Base-by-base conservation (phyloP, 2,888 invertebrate species). In the Odontomyia ornata region DNA sequence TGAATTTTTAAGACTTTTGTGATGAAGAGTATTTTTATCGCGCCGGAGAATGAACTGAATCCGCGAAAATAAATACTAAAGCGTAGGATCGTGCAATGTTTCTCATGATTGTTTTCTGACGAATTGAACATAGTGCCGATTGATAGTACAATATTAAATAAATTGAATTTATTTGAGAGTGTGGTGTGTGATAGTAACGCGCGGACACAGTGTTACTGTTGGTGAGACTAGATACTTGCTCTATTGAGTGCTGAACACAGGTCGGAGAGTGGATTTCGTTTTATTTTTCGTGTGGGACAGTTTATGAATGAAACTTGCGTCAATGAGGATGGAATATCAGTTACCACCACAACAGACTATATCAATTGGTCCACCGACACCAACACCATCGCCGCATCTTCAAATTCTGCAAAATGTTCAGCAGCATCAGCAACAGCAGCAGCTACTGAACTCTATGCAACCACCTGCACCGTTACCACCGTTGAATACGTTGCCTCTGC, bases 321-420 rank as follows among this genome's bases (percentile, higher is more conserved):
- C 81, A 78, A 85, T 85, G 84, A 85, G 83, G 83, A 87, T 87
- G 87, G 87, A 87, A 82, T 87, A 87, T 82, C 85, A 86, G 84
- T 82, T 86, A 82, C 85, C 86, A 80, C 86, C 86, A 69, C 84
- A 83, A 82, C 83, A 84, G 82, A 83, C 85, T 76, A 81, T 87
- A 81, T 85, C 82, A 76, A 80, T 83, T 77, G 79, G 82, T 83
- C 28, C 82, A 80, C 76, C 83, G 81, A 30, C 84, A 83, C 5
- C 83, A 82, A 1, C 83, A 82, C 9, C 85, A 83, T 21, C 84
- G 83, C 3, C 84, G 82, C 78, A 78, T 67, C 57, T 78, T 18
- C 78, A 78, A 78, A 56, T 75, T 23, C 47, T 78, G 11, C 75
- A 76, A 30, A 77, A 77, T 4, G 83, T 83, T 57, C 81, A 79